Evolutionary conservation across 1,140 invertebrate species (phyloP), one percentile per base, ranked within the genome.

Genomic region (Brachionus plicatilis): DNA sequence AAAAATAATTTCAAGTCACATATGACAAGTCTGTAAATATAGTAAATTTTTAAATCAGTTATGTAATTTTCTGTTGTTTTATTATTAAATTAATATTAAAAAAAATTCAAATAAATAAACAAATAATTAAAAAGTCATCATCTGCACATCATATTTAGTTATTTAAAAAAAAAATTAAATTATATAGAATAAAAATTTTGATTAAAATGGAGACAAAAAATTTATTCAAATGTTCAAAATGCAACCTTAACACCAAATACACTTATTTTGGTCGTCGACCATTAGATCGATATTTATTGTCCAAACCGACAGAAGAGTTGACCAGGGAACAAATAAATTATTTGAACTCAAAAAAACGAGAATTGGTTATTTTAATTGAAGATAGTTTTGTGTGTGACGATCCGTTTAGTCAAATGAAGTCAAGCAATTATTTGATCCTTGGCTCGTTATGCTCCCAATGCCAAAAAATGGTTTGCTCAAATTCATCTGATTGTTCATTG

Each of bases 361-460:
- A 76, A 45, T 27, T 9, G n/a, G 20, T 76, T 12, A 24, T 76
- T 11, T 20, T 76, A 11, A 24, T 76, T 8, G 72, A 76, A 47
- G 45, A 76, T 3, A 47, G 72, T 76, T 76, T 76, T 76, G 72
- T 76, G 7, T 47, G 41, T n/a, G 72, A 76, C 20, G 72, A 76
- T 14, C 72, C 72, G 17, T 76, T 76, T 47, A 11, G 17, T 47
- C 41, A 76, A 29, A 20, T 47, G 41, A 76, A 76, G 17, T 20
- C 72, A 3, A 47, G 17, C 17, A 76, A 76, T 76, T 76, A 76
- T 50, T 27, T 76, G 24, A 50, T 76, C 20, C 45, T 76, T 11
- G 72, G 72, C 9, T 17, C 72, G 2, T n/a, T 76, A 3, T 76
- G 72, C 47, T 76, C 7, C n/a, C 41, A 24, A 27, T 76, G 72